Percentiles rank a stretch among this genome's conserved stretches.
Conservation (phyloP, 2,797 vertebrate genomes). For the Tamandua tetradactyla region DNA sequence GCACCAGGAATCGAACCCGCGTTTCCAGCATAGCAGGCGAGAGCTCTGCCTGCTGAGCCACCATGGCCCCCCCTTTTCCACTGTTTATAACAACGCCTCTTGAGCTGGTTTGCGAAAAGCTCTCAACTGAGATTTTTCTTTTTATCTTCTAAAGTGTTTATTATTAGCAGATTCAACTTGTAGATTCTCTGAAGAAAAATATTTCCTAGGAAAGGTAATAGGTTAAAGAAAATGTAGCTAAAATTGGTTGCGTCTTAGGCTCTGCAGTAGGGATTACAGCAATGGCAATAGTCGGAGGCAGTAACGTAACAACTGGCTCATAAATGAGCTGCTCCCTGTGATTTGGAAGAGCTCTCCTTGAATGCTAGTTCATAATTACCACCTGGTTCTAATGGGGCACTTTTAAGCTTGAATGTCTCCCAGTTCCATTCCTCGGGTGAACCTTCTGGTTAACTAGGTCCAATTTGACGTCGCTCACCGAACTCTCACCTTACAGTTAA, state of each 20-base stretch:
- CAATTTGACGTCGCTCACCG: neutral
- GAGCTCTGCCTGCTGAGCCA: too few relatives aligned
- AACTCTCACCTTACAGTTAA: neutral
- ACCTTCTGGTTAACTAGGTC: conserved; percentile 1
- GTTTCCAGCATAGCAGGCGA: too few relatives aligned
- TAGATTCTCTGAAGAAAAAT: conserved; percentile 67
- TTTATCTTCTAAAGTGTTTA: conserved; percentile 43
- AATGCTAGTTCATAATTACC: conserved; percentile 55
- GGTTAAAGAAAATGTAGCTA: conserved; percentile 59
- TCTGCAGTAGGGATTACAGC: neutral
- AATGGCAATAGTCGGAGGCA: neutral
- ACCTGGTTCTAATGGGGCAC: conserved; percentile 19
- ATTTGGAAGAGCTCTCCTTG: conserved; percentile 37
- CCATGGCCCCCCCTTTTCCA: too few relatives aligned
- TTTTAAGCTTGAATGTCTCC: neutral
- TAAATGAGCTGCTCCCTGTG: conserved; percentile 56
- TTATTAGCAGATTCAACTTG: conserved; percentile 72
- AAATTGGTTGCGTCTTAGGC: conserved; percentile 69
- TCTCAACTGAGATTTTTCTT: conserved; percentile 35
- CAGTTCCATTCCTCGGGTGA: conserved; percentile 34
- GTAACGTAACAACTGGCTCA: conserved; percentile 55
- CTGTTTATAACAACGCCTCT: neutral
- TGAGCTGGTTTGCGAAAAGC: conserved; percentile 68
- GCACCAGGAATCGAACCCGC: too few relatives aligned
- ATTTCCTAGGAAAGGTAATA: conserved; percentile 58